phyloP scores from a whole-genome alignment of 2,888 invertebrate genomes.

The Rhopalosiphum nymphaeae region DNA sequence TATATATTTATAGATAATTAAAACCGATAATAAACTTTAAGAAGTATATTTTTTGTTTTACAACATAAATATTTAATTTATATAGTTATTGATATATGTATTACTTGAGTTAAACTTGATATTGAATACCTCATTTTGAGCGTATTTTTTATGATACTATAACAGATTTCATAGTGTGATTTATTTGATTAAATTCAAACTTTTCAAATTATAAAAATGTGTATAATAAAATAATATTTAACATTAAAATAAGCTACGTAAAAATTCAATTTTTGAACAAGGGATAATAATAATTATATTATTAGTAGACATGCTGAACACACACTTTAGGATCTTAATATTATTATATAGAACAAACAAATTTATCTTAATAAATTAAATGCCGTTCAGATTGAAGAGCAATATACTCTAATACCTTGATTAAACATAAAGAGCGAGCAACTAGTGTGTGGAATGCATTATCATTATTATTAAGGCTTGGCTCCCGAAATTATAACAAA shows the following conservation, averaged over 20 bases:
- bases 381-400: neutral
- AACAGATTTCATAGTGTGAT: neutral
- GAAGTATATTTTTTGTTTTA: neutral
- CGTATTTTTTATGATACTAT: neutral
- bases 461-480: neutral
- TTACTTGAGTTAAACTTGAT: neutral
- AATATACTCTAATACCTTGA: neutral
- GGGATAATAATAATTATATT: neutral
- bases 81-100: neutral
- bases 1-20: neutral
- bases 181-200: neutral
- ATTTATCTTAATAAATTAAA: neutral
- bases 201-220: neutral
- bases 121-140: neutral
- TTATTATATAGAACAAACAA: neutral
- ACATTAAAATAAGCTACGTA: neutral
- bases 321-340: neutral
- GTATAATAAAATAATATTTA: neutral
- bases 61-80: neutral
- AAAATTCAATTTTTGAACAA: neutral
- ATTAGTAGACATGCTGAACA: neutral
- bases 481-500: constrained; percentile 7
- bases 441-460: neutral
- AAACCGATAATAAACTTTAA: neutral
- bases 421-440: neutral